Conservation (phyloP, 2,797 vertebrate genomes). For the Pantherophis vulpinus region DNA sequence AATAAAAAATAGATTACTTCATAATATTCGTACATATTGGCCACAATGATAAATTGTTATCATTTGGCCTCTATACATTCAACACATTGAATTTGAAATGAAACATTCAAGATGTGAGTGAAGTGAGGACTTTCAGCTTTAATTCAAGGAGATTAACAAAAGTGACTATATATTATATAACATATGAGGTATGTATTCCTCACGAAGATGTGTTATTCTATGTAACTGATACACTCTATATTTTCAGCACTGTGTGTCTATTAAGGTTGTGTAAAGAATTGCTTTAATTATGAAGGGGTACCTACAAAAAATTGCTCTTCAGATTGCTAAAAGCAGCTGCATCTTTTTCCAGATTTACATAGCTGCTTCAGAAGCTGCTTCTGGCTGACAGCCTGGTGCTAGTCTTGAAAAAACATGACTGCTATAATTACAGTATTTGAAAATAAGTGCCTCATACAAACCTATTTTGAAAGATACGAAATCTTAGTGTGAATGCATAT, state of each 20-base stretch:
- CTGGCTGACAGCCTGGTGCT: neutral
- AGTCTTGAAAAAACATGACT: neutral
- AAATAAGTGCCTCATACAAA: neutral
- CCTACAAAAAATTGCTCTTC: neutral
- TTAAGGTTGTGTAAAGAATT: neutral
- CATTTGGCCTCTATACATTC: neutral
- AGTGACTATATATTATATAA: too few relatives aligned
- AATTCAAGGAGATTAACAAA: neutral
- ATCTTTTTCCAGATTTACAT: neutral
- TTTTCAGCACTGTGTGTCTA: neutral
- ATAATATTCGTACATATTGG: neutral
- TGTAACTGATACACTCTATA: neutral
- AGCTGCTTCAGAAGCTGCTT: neutral
- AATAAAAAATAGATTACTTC: neutral
- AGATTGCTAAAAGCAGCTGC: neutral
- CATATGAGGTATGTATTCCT: neutral
- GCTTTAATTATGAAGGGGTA: neutral
- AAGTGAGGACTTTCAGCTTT: neutral
- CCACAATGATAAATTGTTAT: neutral
- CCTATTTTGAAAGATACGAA: neutral
- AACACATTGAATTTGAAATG: neutral
- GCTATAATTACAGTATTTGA: neutral
- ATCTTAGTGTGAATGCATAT: neutral
- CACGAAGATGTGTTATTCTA: neutral
- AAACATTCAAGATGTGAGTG: neutral